Evolutionary conservation across 2,113 vertebrate species (phyloP), one percentile per base, ranked within the genome.

Genomic region (Rhinogobius similis): DNA sequence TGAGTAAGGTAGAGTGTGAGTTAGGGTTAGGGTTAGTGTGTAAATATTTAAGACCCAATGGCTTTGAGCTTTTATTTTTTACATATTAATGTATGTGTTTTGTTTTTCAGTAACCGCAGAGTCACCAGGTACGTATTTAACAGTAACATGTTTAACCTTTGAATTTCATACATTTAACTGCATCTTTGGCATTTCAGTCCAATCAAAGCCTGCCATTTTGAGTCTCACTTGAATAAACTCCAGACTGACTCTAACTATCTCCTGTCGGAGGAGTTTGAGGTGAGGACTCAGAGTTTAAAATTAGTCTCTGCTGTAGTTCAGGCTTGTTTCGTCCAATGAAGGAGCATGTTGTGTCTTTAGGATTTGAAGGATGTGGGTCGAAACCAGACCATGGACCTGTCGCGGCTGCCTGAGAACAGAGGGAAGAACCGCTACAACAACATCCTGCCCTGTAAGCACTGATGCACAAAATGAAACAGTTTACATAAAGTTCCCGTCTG

Each of bases 401-500:
- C 97, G 20, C 94, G 97, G 74, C 87, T 97, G 83, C 95, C 94
- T 0, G 97, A 97, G 83, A 99, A 99, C 82, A 90, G 97, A 90
- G 96, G 96, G 59, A 99, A 99, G 92, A 99, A 99, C 91, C 96
- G 97, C 81, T 99, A 99, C 89, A 99, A 98, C 92, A 99, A 99
- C 92, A 98, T 99, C 91, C 87, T 99, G 77, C 97, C 97, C 16
- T 99, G 97, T 98, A 78, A 94, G 97, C 93, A 7, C 9, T 0
- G 24, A 2, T n/a, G 13, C 11, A 20, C 16, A 10, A n/a, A 20
- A 9, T 14, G 1, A 59, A 59, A 36, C 14, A 16, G 21, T 58
- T 58, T 20, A 18, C 26, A 58, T 58, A 14, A 29, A 7, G 24
- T 20, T n/a, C 9, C 20, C 24, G 23, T 55, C 23, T 24, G 26